phyloP scores from a whole-genome alignment of 2,113 vertebrate species.

The Gallinago jamesoni region DNA sequence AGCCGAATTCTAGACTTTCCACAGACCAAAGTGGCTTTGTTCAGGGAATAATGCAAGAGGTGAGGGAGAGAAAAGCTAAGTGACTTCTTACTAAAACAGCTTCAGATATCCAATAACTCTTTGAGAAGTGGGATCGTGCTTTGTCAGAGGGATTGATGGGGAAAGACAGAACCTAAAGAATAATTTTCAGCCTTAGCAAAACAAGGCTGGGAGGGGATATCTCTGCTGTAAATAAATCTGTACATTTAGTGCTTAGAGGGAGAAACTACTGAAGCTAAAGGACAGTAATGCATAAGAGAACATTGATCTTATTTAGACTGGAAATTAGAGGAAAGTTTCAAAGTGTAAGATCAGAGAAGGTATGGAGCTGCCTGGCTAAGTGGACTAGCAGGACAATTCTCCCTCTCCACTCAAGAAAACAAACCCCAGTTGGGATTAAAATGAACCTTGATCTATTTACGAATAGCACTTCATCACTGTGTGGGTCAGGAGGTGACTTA shows the following conservation, averaged over 20 bases:
- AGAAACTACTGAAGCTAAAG: neutral
- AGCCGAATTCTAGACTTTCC: neutral
- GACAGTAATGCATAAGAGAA: neutral
- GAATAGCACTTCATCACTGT: neutral
- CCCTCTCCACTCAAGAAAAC: neutral
- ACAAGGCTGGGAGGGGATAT: neutral
- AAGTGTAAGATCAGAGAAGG: neutral
- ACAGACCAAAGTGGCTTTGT: neutral
- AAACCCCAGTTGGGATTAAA: neutral
- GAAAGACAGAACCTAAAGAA: neutral
- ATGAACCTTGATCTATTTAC: neutral
- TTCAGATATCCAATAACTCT: neutral
- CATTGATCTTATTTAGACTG: neutral
- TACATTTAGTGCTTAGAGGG: neutral
- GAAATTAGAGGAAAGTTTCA: neutral
- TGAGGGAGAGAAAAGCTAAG: constrained; percentile 1
- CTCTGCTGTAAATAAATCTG: neutral
- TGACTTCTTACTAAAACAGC: constrained; percentile 7
- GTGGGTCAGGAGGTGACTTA: neutral
- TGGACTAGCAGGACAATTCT: neutral
- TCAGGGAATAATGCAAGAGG: constrained; percentile 10
- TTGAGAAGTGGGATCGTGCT: neutral
- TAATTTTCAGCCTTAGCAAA: neutral
- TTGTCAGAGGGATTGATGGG: neutral
- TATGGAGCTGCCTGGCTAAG: neutral